Evolutionary conservation across 2,113 vertebrate genomes (phyloP), one percentile per base, ranked within the genome.

Genomic region (Brachyistius frenatus): DNA sequence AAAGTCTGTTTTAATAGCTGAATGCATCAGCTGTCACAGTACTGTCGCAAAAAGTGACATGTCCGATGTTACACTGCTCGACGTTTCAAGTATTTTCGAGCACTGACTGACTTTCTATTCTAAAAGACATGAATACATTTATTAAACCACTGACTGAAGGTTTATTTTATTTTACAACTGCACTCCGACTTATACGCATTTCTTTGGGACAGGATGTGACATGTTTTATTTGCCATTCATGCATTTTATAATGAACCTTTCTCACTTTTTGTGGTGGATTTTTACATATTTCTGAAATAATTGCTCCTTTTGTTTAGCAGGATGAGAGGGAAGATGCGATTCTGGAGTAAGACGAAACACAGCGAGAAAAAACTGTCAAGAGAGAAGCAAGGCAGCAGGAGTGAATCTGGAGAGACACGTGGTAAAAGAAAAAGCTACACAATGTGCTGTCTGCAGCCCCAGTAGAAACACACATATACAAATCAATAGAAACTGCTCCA

Each of bases 261-360:
- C 30, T 54, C 41, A 35, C 16, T 31, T 44, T 64, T 53, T 73
- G 30, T 62, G 46, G 33, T 61, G 3, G 13, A 32, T 31, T 23
- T 61, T 39, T 23, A 31, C 13, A 14, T 5, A 16, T 39, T 8
- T 47, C 11, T 66, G n/a, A 13, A 49, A 5, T 71, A 36, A n/a
- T 47, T 1, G 15, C 49, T 73, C 52, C 49, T 39, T 78, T 30
- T 35, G 46, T 66, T 10, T 14, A 84, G 62, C 88, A 97, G 97
- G 90, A 94, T 96, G 85, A 96, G 94, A 91, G 95, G 95, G 65
- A 98, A 95, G 92, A 99, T 98, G 95, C 95, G 93, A 39, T 99
- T 99, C 89, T 98, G 96, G 96, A 95, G 92, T 56, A 98, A 97
- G 84, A 95, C 95, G 3, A 97, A 94, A 78, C 96, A 96, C 11